Evolutionary conservation across 53 echinoderm and acorn worm species (phyloP).

Genomic region (Echinarachnius parma): DNA sequence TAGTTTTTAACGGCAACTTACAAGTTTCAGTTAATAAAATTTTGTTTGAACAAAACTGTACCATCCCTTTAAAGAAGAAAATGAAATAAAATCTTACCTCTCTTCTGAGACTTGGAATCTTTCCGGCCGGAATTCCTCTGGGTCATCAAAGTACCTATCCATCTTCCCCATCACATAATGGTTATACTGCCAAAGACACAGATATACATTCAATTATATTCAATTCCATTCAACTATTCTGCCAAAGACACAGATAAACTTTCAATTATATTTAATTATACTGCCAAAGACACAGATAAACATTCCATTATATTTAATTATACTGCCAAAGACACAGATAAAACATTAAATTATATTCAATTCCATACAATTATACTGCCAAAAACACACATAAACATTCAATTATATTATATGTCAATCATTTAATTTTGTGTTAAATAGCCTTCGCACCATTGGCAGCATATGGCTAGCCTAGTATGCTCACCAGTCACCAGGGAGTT

Average conservation of each 20-base stretch:
- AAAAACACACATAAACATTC: no score
- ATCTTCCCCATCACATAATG: constrained; percentile 30
- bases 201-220: neutral
- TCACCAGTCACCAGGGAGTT: no score
- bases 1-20: no score
- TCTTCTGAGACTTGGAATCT: constrained; percentile 53
- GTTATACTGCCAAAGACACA: constrained; percentile 24
- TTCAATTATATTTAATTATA: neutral
- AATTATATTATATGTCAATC: no score
- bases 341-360: no score
- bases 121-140: constrained; percentile 53
- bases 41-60: no score
- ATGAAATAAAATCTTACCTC: constrained; percentile 46
- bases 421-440: no score
- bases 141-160: constrained; percentile 51
- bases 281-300: neutral
- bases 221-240: neutral
- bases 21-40: no score
- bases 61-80: no score
- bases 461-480: no score
- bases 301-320: neutral
- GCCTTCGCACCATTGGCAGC: no score
- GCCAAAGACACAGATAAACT: neutral
- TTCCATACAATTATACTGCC: neutral
- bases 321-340: neutral